phyloP scores from a whole-genome alignment of 2,113 vertebrate species.

The Corythoichthys haematopterus region DNA sequence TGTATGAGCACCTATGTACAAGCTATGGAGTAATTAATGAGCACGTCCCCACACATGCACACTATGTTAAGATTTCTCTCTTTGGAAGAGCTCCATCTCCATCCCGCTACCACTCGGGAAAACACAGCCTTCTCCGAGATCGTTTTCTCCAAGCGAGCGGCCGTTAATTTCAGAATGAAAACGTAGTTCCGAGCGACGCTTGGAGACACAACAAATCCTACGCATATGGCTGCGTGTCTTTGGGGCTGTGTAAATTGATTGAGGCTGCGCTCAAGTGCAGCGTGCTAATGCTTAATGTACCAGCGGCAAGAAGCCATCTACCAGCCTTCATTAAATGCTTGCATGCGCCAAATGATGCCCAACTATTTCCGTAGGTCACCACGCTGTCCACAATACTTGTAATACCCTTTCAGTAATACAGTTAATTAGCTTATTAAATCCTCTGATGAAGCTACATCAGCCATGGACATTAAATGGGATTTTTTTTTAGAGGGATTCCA shows the following conservation, averaged over 20 bases:
- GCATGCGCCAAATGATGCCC: constrained; percentile 2
- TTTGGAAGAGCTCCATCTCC: constrained; percentile 17
- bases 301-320: constrained; percentile 6
- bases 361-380: constrained; percentile 5
- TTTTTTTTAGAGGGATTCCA: not conserved
- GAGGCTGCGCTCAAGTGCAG: constrained; percentile 10
- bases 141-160: constrained; percentile 29
- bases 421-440: constrained; percentile 8
- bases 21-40: constrained; percentile 27
- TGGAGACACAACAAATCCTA: constrained; percentile 19
- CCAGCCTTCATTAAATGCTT: constrained; percentile 2
- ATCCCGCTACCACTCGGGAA: constrained; percentile 20
- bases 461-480: not conserved
- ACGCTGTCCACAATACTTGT: not conserved
- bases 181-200: constrained; percentile 17
- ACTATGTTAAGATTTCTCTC: constrained; percentile 2
- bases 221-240: constrained; percentile 22
- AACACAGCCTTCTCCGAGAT: constrained; percentile 15
- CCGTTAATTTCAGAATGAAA: constrained; percentile 41
- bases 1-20: constrained; percentile 25
- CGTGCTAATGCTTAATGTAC: constrained; percentile 13
- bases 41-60: constrained; percentile 14
- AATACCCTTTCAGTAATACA: not conserved
- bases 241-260: constrained; percentile 16
- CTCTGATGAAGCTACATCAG: not conserved